Conservation (phyloP, 2,888 invertebrate genomes). For the Eristalinus sepulchralis region DNA sequence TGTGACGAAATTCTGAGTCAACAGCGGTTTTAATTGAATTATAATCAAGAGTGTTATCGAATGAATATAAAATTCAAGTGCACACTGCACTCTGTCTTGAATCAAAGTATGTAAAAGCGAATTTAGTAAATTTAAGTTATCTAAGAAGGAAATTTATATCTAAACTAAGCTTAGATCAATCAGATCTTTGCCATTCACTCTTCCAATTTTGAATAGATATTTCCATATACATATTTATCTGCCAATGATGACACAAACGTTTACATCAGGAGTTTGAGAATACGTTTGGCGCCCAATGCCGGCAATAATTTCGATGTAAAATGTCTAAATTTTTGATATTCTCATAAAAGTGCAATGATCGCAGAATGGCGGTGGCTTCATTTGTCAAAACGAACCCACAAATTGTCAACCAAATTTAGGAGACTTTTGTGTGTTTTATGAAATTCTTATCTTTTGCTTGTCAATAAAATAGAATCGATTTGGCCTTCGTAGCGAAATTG, state of each 20-base stretch:
- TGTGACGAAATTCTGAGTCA: neutral
- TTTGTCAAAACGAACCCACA: too few species aligned
- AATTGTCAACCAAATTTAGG: too few species aligned
- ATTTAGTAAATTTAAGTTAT: neutral
- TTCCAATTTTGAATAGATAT: too few species aligned
- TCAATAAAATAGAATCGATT: neutral
- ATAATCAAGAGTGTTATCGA: neutral
- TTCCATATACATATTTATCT: too few species aligned
- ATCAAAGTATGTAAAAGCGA: neutral
- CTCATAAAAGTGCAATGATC: too few species aligned
- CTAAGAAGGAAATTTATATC: neutral
- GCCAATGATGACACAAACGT: too few species aligned
- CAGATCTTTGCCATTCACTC: too few species aligned
- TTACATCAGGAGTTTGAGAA: too few species aligned
- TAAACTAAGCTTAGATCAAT: neutral
- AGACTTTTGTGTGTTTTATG: neutral
- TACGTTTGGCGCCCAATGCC: too few species aligned
- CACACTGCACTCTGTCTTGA: neutral
- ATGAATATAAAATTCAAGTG: neutral
- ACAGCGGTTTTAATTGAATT: neutral
- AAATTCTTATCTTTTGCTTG: neutral
- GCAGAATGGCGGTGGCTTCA: too few species aligned
- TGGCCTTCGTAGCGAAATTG: neutral
- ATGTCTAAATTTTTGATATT: too few species aligned
- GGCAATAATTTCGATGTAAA: too few species aligned